phyloP scores from a whole-genome alignment of 2,797 vertebrate genomes.

The Prionace glauca region DNA sequence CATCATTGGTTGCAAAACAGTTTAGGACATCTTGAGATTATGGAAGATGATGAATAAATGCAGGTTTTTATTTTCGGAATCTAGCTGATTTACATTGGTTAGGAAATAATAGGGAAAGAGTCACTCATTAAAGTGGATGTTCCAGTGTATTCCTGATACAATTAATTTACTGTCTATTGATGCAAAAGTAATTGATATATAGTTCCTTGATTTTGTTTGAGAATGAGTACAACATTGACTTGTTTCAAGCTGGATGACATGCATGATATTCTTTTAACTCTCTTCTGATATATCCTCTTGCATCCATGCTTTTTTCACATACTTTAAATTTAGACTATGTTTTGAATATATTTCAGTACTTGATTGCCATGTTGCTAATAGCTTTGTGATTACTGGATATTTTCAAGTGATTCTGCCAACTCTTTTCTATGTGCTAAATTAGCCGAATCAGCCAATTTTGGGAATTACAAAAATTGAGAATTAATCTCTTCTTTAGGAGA shows the following conservation, averaged over 20 bases:
- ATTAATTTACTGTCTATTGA: neutral
- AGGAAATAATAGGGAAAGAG: neutral
- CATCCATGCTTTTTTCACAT: neutral
- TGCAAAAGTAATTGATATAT: neutral
- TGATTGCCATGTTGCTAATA: neutral
- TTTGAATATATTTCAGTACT: neutral
- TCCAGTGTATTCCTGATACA: neutral
- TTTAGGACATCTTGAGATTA: neutral
- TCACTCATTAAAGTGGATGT: neutral
- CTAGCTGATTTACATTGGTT: neutral
- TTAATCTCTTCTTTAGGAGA: neutral
- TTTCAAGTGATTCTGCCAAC: neutral
- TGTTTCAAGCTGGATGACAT: neutral
- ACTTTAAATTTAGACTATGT: neutral
- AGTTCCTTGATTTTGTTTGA: neutral
- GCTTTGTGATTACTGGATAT: neutral
- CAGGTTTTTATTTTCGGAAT: neutral
- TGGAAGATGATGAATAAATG: neutral
- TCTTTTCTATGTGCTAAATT: neutral
- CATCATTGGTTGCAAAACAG: neutral
- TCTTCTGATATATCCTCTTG: neutral
- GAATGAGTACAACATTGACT: neutral
- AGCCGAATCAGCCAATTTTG: neutral
- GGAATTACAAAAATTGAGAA: neutral
- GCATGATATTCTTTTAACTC: neutral